Evolutionary conservation across 2,888 invertebrate genomes (phyloP).

Genomic region (Eupithecia insigniata): DNA sequence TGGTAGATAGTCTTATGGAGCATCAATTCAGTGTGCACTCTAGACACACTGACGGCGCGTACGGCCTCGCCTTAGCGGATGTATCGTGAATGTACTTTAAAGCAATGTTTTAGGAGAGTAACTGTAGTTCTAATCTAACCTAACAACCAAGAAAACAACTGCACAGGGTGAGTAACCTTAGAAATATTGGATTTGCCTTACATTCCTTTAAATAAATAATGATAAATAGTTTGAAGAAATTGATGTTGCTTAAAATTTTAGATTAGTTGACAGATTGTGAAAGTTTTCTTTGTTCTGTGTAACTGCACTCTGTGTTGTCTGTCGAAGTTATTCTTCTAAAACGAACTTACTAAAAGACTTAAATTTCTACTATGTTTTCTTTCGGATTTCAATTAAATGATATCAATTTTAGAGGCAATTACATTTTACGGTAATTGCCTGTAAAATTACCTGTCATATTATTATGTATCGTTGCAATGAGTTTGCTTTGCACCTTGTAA

Average conservation of each 20-base stretch:
- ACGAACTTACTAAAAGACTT: slow-evolving; percentile 50
- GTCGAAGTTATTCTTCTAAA: slow-evolving; percentile 38
- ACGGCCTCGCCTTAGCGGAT: slow-evolving; percentile 51
- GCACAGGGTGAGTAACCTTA: slow-evolving; percentile 22
- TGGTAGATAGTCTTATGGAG: slow-evolving; percentile 76
- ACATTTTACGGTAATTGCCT: slow-evolving; percentile 39
- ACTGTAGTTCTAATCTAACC: background rate
- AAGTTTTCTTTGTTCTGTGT: slow-evolving; percentile 25
- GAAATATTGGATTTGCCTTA: slow-evolving; percentile 39
- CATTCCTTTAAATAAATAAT: slow-evolving; percentile 39
- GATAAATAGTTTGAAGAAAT: slow-evolving; percentile 22
- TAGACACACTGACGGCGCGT: slow-evolving; percentile 47
- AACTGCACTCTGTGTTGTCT: slow-evolving; percentile 20
- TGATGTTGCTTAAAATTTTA: slow-evolving; percentile 11
- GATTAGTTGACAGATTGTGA: slow-evolving; percentile 22
- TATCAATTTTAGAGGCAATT: slow-evolving; percentile 43
- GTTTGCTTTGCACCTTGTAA: slow-evolving; percentile 54
- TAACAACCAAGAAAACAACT: slow-evolving; percentile 14
- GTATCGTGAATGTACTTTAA: slow-evolving; percentile 36
- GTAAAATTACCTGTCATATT: slow-evolving; percentile 47
- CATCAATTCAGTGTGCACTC: slow-evolving; percentile 60
- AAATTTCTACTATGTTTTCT: slow-evolving; percentile 45
- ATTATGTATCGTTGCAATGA: slow-evolving; percentile 42
- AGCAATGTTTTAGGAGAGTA: slow-evolving; percentile 37
- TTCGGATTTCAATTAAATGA: slow-evolving; percentile 42